Conservation (phyloP, 2,888 invertebrate species). For the Pollenia labialis region DNA sequence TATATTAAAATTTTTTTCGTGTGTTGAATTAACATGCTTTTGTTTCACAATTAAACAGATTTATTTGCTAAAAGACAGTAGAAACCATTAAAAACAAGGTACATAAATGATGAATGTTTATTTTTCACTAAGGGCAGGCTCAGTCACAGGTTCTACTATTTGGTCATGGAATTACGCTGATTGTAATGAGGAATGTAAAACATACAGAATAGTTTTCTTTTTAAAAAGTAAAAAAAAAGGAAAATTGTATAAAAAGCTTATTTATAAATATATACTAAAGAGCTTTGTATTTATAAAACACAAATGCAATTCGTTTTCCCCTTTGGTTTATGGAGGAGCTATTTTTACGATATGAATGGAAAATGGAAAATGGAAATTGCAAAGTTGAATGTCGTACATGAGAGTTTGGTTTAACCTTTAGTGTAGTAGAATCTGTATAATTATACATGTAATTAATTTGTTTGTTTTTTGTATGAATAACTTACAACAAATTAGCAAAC, state of each 20-base stretch:
- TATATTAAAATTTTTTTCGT: conserved; percentile 15
- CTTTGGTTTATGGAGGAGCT: conserved; percentile 5
- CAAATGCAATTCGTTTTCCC: conserved; percentile 6
- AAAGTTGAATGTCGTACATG: conserved; percentile 40
- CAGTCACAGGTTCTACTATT: conserved; percentile 23
- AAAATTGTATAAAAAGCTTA: conserved; percentile 16
- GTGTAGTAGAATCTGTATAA: not conserved
- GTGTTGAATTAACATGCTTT: conserved; percentile 58
- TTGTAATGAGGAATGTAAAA: conserved; percentile 48
- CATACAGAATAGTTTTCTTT: not conserved
- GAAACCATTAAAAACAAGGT: conserved; percentile 58
- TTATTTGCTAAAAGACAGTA: conserved; percentile 63
- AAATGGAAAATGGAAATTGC: conserved; percentile 8
- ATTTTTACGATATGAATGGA: not conserved
- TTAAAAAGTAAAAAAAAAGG: conserved; percentile 1
- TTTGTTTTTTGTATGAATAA: no score
- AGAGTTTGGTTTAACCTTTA: conserved; percentile 8
- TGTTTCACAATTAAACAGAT: conserved; percentile 60
- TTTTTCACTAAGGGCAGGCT: conserved; percentile 38
- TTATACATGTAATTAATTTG: not conserved
- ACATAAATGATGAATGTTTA: conserved; percentile 64
- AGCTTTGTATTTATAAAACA: conserved; percentile 7
- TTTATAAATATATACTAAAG: conserved; percentile 44
- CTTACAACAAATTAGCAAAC: no score
- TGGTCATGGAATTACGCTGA: conserved; percentile 57